Percentiles rank a stretch among this genome's conserved stretches.
Conservation (phyloP, 2,113 vertebrate genomes). For the Gasterosteus aculeatus region DNA sequence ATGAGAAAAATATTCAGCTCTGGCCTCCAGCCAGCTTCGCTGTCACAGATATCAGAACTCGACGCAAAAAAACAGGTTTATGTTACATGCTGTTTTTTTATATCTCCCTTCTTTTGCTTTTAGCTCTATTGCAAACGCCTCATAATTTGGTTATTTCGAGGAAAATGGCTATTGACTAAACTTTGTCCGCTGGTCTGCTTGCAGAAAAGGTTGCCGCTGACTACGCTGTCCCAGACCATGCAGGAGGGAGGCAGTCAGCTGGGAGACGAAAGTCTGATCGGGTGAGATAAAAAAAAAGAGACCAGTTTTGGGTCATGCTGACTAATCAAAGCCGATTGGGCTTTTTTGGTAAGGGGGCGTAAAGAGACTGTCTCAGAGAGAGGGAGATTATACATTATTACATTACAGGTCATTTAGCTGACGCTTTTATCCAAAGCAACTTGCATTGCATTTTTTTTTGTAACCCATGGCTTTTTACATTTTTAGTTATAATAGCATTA, state of each 20-base stretch:
- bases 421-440: no score
- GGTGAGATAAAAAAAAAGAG: conserved; percentile 79
- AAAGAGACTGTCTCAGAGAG: not conserved
- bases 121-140: not conserved
- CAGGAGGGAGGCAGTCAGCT: conserved; percentile 88
- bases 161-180: not conserved
- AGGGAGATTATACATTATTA: not conserved
- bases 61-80: not conserved
- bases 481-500: no score
- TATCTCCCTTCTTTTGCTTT: not conserved
- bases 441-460: no score
- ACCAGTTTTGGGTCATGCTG: not conserved
- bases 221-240: conserved; percentile 90
- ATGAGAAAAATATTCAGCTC: conserved; percentile 43
- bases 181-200: conserved; percentile 40
- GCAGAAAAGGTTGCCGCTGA: conserved; percentile 94
- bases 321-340: not conserved
- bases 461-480: no score
- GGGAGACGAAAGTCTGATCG: conserved; percentile 90
- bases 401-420: no score
- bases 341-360: not conserved
- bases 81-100: not conserved
- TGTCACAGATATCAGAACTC: not conserved
- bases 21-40: conserved; percentile 38
- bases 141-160: not conserved